phyloP scores from a whole-genome alignment of 64 coral and sea anemone species.

The Dendrophyllia cribrosa region DNA sequence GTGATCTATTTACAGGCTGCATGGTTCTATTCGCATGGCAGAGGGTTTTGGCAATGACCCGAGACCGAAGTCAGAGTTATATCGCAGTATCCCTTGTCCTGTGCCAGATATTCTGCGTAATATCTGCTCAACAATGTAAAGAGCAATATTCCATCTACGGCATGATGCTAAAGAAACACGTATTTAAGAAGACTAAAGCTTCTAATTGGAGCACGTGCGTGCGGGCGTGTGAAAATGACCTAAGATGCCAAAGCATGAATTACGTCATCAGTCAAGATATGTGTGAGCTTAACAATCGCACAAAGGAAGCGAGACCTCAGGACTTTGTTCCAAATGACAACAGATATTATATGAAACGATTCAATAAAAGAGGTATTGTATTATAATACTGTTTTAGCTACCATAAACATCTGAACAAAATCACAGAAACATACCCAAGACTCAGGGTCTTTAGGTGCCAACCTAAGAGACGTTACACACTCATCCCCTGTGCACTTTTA shows the following conservation, averaged over 20 bases:
- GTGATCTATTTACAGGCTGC: no score
- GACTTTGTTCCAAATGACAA: no score
- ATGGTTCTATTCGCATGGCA: no score
- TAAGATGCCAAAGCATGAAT: constrained; percentile 22
- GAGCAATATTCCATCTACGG: neutral
- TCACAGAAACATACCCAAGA: no score
- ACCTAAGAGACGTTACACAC: no score
- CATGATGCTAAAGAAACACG: neutral
- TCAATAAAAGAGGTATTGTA: no score
- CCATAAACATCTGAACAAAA: no score
- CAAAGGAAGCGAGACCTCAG: neutral
- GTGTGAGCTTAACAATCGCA: constrained; percentile 13
- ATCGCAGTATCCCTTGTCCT: neutral
- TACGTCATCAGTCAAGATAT: neutral
- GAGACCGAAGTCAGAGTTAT: neutral
- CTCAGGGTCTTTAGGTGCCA: no score
- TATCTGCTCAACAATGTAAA: neutral
- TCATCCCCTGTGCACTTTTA: no score
- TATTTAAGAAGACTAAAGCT: neutral
- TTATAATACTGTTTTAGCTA: no score
- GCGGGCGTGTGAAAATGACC: neutral
- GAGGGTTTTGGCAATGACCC: no score
- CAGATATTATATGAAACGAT: no score
- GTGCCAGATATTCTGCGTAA: neutral
- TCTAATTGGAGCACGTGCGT: neutral